Percentiles rank a stretch among this genome's conserved stretches.
These are phyloP conservation scores for Cheirogaleus major DNA, from an alignment of 2,797 vertebrate genomes.

Conservation along the genomic window DNA sequence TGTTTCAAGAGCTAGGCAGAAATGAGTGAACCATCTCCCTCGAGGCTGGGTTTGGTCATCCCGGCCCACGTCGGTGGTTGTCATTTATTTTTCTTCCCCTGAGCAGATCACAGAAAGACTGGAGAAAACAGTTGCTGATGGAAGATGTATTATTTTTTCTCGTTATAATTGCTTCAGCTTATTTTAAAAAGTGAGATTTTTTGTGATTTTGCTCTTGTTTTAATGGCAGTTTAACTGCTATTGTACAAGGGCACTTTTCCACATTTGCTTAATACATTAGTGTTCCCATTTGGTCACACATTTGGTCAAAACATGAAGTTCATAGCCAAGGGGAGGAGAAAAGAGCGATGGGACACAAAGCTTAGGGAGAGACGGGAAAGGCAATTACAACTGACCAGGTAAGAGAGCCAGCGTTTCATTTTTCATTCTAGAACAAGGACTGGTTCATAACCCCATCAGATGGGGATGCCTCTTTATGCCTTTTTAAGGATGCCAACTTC, in stretches of 20 bases:
- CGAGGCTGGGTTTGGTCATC: neutral
- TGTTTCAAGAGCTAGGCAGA: neutral
- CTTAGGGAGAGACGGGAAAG: neutral
- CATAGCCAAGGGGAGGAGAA: neutral
- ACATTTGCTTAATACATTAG: slow-evolving; percentile 38
- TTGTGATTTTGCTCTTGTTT: slow-evolving; percentile 13
- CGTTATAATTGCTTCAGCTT: neutral
- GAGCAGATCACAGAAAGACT: neutral
- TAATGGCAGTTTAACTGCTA: neutral
- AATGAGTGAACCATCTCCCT: neutral
- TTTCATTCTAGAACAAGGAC: slow-evolving; percentile 3
- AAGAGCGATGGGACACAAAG: neutral
- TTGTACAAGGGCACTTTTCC: neutral
- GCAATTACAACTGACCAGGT: neutral
- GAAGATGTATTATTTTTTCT: neutral
- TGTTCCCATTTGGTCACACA: neutral
- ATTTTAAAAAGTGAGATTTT: neutral
- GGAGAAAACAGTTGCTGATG: neutral
- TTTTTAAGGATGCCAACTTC: neutral
- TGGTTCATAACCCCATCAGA: neutral
- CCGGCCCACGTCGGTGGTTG: too few relatives aligned
- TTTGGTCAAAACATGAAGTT: neutral
- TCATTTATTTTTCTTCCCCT: neutral
- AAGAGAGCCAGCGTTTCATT: neutral
- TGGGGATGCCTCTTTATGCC: neutral